Base-by-base conservation (phyloP, 2,888 invertebrate species). In the Caenorhabditis parvicauda region DNA sequence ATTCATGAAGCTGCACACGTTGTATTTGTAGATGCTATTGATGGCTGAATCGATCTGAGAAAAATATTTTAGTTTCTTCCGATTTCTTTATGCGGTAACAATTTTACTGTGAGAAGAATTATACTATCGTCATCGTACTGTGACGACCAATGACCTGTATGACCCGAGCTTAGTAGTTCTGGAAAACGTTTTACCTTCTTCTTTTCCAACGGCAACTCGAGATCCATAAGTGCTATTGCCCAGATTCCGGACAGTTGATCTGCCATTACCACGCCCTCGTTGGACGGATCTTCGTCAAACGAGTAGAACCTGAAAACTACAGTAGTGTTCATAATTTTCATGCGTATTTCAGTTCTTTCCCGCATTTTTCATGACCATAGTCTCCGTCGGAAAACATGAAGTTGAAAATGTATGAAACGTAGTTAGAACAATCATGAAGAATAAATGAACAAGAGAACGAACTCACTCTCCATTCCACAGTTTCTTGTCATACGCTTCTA, bases 181-280 rank as follows among this genome's bases (percentile, higher is more conserved):
- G n/a, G 35, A 9, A 32, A n/a, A 12, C 9, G n/a, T 12, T n/a
- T 32, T 5, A 51, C 50, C 58, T 57, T 66, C 9, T 68, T 59
- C 17, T 63, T 47, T 0, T 57, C 52, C 6, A 73, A 35, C 19
- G 59, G 39, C 4, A 61, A 47, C 7, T 62, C 59, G 32, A 62
- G 66, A 32, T 59, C 62, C 24, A 60, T 53, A 25, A 67, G 46
- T 1, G 86, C 85, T 50, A 90, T 82, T 82, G 88, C 87, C 93
- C 93, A 94, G 71, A 91, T 89, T 0, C 92, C 93, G 74, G 91
- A 91, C 38, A 94, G 84, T 82, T 94, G 93, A 82, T 93, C 93
- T 0, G 92, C 87, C 93, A 93, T 93, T 38, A 93, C 88, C 12
- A 89, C 88, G 48, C 88, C 86, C 44, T 86, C 86, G 66, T 65